phyloP scores from a whole-genome alignment of 2,797 vertebrate genomes.

The Garrulus glandarius region DNA sequence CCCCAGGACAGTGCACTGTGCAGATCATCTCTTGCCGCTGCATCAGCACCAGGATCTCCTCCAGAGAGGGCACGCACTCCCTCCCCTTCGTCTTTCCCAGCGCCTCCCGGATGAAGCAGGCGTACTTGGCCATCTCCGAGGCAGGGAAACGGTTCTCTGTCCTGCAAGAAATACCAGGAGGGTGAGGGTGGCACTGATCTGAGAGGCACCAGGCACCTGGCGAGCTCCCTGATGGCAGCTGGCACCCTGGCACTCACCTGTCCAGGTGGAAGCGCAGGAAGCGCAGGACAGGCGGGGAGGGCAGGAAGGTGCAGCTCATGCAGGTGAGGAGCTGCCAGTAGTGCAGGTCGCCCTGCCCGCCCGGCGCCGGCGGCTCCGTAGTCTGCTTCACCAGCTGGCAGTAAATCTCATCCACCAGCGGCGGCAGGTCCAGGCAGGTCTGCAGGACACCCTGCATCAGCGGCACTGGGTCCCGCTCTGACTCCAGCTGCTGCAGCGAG shows the following conservation, averaged over 20 bases:
- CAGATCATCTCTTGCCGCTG: conserved; percentile 87
- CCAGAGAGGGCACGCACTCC: conserved; percentile 91
- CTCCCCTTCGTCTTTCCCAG: conserved; percentile 87
- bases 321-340: conserved; percentile 98
- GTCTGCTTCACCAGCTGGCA: conserved; percentile 98
- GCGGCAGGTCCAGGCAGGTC: conserved; percentile 92
- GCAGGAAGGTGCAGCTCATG: conserved; percentile 96
- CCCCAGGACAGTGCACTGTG: conserved; percentile 87
- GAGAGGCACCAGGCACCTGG: rapidly evolving
- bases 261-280: conserved; percentile 92
- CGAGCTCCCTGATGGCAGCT: not conserved
- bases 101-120: conserved; percentile 88
- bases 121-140: conserved; percentile 90
- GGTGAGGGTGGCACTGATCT: rapidly evolving
- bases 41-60: conserved; percentile 92
- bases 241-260: conserved; percentile 73
- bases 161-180: conserved; percentile 58
- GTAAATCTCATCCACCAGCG: conserved; percentile 94
- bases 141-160: conserved; percentile 84
- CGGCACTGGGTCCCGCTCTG: conserved; percentile 80
- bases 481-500: conserved; percentile 93
- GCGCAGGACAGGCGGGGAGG: conserved; percentile 82
- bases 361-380: conserved; percentile 79
- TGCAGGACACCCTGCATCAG: conserved; percentile 97
- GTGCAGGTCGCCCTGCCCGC: conserved; percentile 84